phyloP scores from a whole-genome alignment of 2,797 vertebrate species.

The Myripristis murdjan region DNA sequence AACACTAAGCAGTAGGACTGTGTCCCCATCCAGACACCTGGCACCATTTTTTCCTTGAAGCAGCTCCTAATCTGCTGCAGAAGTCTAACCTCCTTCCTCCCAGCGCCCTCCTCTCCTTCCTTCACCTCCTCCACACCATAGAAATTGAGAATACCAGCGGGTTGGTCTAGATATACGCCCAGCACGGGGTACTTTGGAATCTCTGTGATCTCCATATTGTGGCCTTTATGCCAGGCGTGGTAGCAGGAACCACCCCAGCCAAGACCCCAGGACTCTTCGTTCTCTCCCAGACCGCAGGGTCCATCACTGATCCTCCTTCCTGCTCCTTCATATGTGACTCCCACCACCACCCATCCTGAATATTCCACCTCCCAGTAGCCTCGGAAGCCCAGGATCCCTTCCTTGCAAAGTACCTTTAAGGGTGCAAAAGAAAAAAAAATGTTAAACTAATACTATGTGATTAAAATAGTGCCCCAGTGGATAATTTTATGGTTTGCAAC shows the following conservation, averaged over 20 bases:
- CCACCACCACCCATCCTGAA: conserved; percentile 73
- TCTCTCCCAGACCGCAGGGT: conserved; percentile 78
- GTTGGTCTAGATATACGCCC: conserved; percentile 79
- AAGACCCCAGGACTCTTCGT: conserved; percentile 80
- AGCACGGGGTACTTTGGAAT: conserved; percentile 58
- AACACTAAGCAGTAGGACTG: conserved; percentile 67
- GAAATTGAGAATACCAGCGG: conserved; percentile 76
- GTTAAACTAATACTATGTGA: background rate
- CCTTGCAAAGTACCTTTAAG: conserved; percentile 77
- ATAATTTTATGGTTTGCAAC: conserved; percentile 21
- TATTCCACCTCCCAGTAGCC: conserved; percentile 80
- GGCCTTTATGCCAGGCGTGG: conserved; percentile 69
- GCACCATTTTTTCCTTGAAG: conserved; percentile 75
- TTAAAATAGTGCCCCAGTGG: background rate
- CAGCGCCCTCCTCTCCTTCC: conserved; percentile 53
- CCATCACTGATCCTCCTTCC: conserved; percentile 71
- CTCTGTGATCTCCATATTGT: conserved; percentile 29
- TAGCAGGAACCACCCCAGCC: conserved; percentile 80
- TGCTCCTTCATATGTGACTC: conserved; percentile 62
- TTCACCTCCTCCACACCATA: conserved; percentile 72
- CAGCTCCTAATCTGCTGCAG: conserved; percentile 66
- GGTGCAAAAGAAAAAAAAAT: conserved; percentile 16
- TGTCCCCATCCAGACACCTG: conserved; percentile 78
- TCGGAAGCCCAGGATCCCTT: conserved; percentile 73
- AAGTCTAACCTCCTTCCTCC: conserved; percentile 63